Percentiles rank a stretch among this genome's conserved stretches.
These are phyloP conservation scores for Apodemia mormo DNA, from an alignment of 2,888 invertebrate species.

Conservation along the genomic window DNA sequence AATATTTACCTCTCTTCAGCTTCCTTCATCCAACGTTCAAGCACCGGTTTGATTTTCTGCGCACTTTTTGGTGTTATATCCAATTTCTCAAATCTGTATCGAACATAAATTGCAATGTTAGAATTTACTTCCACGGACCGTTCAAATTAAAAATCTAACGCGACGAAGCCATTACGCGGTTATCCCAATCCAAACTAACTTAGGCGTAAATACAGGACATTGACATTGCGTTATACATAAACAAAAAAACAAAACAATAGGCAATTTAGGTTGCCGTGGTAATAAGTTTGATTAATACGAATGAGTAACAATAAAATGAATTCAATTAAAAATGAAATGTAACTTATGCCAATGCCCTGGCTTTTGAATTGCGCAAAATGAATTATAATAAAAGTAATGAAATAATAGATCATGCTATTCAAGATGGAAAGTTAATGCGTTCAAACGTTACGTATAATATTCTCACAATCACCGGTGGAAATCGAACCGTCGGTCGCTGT, in stretches of 20 bases:
- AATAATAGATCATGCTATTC: constrained; percentile 80
- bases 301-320: constrained; percentile 76
- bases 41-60: constrained; percentile 98
- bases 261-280: constrained; percentile 76
- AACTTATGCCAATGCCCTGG: constrained; percentile 95
- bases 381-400: constrained; percentile 76
- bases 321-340: constrained; percentile 79
- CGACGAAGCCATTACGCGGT: constrained; percentile 42
- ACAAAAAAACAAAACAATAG: constrained; percentile 75
- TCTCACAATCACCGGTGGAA: constrained; percentile 72
- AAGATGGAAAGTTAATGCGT: constrained; percentile 77
- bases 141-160: constrained; percentile 52
- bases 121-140: constrained; percentile 64
- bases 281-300: constrained; percentile 81
- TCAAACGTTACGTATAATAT: constrained; percentile 65
- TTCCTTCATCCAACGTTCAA: constrained; percentile 99
- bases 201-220: constrained; percentile 85
- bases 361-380: constrained; percentile 83
- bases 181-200: constrained; percentile 62
- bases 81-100: constrained; percentile 97
- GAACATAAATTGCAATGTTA: constrained; percentile 79
- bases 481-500: constrained; percentile 66
- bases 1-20: constrained; percentile 95
- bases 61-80: constrained; percentile 99
- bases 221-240: constrained; percentile 80